Evolutionary conservation across 1,140 invertebrate species (phyloP).

Genomic region (Melanaphis sacchari): DNA sequence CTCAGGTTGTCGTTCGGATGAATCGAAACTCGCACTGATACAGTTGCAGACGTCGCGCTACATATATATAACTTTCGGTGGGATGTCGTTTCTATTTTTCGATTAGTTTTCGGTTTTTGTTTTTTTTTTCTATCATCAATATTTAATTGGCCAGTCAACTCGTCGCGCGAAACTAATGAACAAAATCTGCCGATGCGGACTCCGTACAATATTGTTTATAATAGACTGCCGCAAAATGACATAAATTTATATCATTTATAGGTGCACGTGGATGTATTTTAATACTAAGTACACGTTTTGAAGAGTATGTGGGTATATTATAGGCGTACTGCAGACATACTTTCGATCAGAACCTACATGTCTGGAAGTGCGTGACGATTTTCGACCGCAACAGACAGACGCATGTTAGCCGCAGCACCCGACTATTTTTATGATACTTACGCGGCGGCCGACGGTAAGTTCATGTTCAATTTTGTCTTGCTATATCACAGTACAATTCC

Average conservation of each 20-base stretch:
- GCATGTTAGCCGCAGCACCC: not conserved
- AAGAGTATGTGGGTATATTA: not conserved
- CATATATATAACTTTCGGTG: conserved; percentile 49
- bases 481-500: not conserved
- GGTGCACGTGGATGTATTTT: not conserved
- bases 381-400: not conserved
- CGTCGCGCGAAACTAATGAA: not conserved
- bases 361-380: conserved; percentile 3
- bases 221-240: not conserved
- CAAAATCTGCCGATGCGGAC: not conserved
- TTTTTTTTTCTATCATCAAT: not conserved
- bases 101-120: not conserved
- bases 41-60: no score
- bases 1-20: not conserved
- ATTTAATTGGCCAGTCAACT: not conserved
- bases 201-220: not conserved
- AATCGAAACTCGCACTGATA: not conserved
- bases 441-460: no score
- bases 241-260: not conserved
- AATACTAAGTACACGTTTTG: not conserved
- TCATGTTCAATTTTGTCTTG: no score
- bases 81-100: not conserved
- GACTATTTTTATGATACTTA: not conserved
- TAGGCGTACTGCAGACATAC: not conserved
- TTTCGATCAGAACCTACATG: conserved; percentile 47